Base-by-base conservation (phyloP, 2,113 vertebrate genomes). In the Ariopsis seemanni region DNA sequence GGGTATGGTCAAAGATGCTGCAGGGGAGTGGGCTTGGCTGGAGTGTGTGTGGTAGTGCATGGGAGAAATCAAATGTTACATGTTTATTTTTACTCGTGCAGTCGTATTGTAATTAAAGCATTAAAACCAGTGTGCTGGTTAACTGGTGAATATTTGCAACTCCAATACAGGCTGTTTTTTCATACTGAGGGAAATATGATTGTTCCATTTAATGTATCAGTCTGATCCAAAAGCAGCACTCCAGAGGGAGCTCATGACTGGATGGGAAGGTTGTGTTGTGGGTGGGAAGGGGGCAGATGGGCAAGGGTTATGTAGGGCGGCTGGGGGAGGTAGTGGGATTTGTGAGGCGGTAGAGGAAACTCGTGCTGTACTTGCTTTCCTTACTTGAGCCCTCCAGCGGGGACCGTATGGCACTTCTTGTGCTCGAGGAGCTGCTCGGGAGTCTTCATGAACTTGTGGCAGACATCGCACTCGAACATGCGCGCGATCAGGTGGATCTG, bases 361-460 rank as follows among this genome's bases (percentile, higher is more conserved):
- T 93, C 92, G 93, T 96, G 96, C 95, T 97, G 97, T 99, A 99
- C 98, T 99, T 99, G 98, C 97, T 99, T 98, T 99, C 98, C 98
- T 99, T 99, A 99, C 98, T 99, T 99, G 97, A 99, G 98, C 96
- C 98, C 98, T 98, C 98, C 98, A 89, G 97, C 97, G 94, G 98
- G 98, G 96, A 99, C 96, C 94, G 97, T 97, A 96, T 99, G 98
- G 95, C 98, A 99, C 96, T 98, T 99, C 96, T 99, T 99, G 95
- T 99, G 98, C 95, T 99, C 98, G 97, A 99, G 94, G 92, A 99
- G 97, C 94, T 99, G 98, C 91, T 99, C 97, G 4, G 98, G 97
- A 82, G 98, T 99, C 97, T 99, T 99, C 95, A 99, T 98, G 96
- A 99, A 99, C 95, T 99, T 99, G 96, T 99, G 98, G 96, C 98